These are phyloP conservation scores for Patiria pectinifera DNA, from an alignment of 53 echinoderm and acorn worm genomes.

Conservation along the genomic window DNA sequence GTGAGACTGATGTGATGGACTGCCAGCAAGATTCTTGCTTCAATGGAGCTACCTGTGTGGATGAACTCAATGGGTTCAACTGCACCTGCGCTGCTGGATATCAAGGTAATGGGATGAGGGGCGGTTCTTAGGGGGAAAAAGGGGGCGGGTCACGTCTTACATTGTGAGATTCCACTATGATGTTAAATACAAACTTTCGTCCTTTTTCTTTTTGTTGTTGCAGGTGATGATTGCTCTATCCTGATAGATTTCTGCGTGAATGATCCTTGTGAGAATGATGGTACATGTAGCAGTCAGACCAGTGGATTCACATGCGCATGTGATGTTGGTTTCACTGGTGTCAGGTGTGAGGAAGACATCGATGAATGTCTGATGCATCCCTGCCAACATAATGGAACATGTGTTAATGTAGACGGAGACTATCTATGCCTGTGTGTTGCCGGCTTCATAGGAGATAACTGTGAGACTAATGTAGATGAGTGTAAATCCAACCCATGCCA, in stretches of 20 bases:
- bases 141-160: background rate
- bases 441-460: slow-evolving; percentile 55
- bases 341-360: slow-evolving; percentile 56
- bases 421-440: slow-evolving; percentile 47
- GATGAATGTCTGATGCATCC: slow-evolving; percentile 61
- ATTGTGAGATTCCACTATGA: no score
- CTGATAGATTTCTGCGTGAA: slow-evolving; percentile 44
- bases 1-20: slow-evolving; percentile 65
- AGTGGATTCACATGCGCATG: slow-evolving; percentile 67
- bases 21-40: slow-evolving; percentile 75
- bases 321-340: slow-evolving; percentile 63
- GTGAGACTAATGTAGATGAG: slow-evolving; percentile 65
- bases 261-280: slow-evolving; percentile 66
- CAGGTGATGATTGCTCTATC: slow-evolving; percentile 53
- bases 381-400: slow-evolving; percentile 55
- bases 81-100: slow-evolving; percentile 71
- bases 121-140: background rate
- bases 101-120: slow-evolving; percentile 47
- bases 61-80: slow-evolving; percentile 59
- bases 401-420: slow-evolving; percentile 54
- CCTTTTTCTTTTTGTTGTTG: background rate
- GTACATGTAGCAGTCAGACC: slow-evolving; percentile 46
- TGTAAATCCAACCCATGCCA: slow-evolving; percentile 62
- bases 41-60: slow-evolving; percentile 71
- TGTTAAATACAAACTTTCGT: background rate